Conservation (phyloP, 53 echinoderm and acorn worm species). For the Apostichopus leukothele region DNA sequence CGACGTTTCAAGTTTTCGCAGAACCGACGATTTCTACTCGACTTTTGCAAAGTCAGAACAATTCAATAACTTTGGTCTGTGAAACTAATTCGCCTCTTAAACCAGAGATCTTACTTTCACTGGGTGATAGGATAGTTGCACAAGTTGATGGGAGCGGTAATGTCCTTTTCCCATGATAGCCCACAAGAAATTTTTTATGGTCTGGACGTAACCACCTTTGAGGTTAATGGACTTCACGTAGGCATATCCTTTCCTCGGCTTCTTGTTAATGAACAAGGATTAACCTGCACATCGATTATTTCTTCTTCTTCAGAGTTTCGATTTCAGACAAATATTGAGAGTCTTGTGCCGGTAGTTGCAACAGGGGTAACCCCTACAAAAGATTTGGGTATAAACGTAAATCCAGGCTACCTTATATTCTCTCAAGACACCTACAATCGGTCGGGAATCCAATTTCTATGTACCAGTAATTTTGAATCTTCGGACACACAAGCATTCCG, state of each 20-base stretch:
- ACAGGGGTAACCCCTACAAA: background rate
- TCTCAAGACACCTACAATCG: background rate
- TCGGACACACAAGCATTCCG: background rate
- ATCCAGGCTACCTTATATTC: background rate
- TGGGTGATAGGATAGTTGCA: no score
- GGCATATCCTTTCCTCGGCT: background rate
- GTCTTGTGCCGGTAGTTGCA: background rate
- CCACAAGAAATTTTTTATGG: no score
- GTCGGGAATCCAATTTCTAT: background rate
- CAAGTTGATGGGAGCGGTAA: no score
- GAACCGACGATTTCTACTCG: constrained; percentile 1
- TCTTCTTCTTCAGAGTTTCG: background rate
- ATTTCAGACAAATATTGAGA: background rate
- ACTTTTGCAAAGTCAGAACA: background rate
- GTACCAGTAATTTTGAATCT: background rate
- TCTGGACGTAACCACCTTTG: background rate
- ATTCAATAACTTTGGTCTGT: background rate
- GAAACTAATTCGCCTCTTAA: background rate
- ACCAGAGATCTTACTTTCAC: no score
- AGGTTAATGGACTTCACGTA: background rate
- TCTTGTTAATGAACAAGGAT: background rate
- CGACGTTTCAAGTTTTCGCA: background rate
- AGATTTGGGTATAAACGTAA: background rate
- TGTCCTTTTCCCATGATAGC: no score
- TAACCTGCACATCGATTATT: background rate